These are phyloP conservation scores for Leptarthrus brevirostris DNA, from an alignment of 2,888 invertebrate genomes.

Conservation along the genomic window DNA sequence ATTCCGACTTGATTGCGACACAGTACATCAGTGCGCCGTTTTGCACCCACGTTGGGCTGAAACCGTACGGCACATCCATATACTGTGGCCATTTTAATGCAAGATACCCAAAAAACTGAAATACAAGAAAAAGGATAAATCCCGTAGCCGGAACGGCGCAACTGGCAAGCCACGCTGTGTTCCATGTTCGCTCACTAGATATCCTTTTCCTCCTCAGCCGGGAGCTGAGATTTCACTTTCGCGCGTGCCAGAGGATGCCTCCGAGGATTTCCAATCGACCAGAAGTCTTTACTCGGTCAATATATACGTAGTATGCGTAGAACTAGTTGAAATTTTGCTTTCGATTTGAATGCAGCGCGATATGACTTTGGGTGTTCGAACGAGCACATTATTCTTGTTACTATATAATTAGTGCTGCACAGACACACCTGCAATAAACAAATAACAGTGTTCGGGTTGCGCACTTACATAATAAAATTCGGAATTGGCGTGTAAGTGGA, in stretches of 20 bases:
- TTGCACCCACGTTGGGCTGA: no score
- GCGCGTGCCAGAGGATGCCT: constrained; percentile 27
- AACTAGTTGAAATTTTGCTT: constrained; percentile 35
- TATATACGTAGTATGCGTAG: constrained; percentile 12
- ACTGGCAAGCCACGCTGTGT: no score
- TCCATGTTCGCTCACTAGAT: constrained; percentile 1
- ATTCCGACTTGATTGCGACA: no score
- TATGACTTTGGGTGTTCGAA: constrained; percentile 49
- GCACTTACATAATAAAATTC: constrained; percentile 8
- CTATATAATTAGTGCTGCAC: constrained; percentile 46
- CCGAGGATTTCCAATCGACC: not conserved
- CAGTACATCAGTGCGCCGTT: no score
- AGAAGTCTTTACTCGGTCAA: constrained; percentile 13
- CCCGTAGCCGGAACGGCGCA: no score
- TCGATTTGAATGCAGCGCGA: constrained; percentile 41
- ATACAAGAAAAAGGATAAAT: no score
- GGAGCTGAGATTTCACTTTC: constrained; percentile 1
- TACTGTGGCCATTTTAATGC: no score
- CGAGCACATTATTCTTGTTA: constrained; percentile 50
- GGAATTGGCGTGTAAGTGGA: constrained; percentile 17
- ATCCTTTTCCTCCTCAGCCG: constrained; percentile 24
- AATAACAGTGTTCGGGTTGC: constrained; percentile 15
- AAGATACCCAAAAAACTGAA: no score
- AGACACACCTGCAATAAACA: constrained; percentile 13
- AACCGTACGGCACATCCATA: no score